Evolutionary conservation across 2,113 vertebrate species (phyloP).

Genomic region (Rutilus rutilus): DNA sequence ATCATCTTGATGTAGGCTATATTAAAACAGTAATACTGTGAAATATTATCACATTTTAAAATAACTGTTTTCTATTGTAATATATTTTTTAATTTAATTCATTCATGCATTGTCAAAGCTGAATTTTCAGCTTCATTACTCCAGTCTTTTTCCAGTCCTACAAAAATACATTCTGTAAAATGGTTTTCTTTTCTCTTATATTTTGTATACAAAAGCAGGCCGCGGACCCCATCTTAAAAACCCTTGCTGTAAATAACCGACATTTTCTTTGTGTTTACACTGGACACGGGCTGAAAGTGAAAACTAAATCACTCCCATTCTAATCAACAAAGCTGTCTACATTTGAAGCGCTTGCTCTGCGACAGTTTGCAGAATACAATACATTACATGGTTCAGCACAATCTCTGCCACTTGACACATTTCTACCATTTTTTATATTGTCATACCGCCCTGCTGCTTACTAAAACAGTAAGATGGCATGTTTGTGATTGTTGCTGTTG

Average conservation of each 20-base stretch:
- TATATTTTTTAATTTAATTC: neutral
- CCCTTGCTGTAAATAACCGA: neutral
- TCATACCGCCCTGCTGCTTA: neutral
- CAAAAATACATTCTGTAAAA: neutral
- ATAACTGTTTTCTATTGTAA: neutral
- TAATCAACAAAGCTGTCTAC: slow-evolving; percentile 15
- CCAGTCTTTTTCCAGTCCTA: neutral
- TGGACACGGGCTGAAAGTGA: neutral
- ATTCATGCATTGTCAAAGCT: neutral
- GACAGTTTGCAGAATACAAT: slow-evolving; percentile 4
- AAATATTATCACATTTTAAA: neutral
- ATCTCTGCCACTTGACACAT: slow-evolving; percentile 5
- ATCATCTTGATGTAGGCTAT: too few relatives aligned
- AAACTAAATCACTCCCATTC: neutral
- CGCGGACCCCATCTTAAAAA: neutral
- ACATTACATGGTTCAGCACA: neutral
- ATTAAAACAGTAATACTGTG: neutral
- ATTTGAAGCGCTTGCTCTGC: neutral
- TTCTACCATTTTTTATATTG: neutral
- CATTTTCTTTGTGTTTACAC: neutral
- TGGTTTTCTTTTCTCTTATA: neutral
- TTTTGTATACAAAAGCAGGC: neutral
- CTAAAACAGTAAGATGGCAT: neutral
- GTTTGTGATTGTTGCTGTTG: slow-evolving; percentile 21
- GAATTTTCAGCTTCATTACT: neutral